Evolutionary conservation across 2,113 vertebrate genomes (phyloP).

Genomic region (Hippolais icterina): DNA sequence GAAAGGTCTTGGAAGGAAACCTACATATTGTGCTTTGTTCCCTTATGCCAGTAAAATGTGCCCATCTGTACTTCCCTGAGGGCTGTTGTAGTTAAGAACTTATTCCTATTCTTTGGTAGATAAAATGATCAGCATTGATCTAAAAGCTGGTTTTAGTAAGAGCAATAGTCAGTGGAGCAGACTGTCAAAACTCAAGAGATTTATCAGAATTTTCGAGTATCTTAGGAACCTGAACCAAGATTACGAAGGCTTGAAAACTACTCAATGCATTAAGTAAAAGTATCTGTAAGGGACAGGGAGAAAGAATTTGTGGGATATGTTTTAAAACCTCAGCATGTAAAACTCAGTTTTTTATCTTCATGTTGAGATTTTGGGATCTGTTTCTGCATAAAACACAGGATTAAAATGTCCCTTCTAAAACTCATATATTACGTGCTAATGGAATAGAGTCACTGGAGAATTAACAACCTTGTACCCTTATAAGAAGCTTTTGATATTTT

Average conservation of each 20-base stretch:
- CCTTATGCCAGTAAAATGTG: neutral
- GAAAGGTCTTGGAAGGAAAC: neutral
- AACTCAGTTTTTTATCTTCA: neutral
- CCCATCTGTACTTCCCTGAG: neutral
- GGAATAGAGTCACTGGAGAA: neutral
- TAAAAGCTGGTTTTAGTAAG: neutral
- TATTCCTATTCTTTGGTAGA: neutral
- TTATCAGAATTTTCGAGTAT: neutral
- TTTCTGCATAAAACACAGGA: neutral
- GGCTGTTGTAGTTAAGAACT: neutral
- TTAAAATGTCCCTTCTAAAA: neutral
- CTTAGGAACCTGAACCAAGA: neutral
- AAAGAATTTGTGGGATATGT: neutral
- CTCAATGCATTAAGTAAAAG: neutral
- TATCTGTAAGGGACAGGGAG: neutral
- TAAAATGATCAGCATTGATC: neutral
- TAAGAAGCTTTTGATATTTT: neutral
- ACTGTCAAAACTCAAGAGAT: neutral
- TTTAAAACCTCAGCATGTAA: neutral
- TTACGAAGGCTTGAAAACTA: neutral
- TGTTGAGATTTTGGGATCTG: neutral
- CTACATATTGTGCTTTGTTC: neutral
- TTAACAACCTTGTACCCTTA: neutral
- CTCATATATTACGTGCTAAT: neutral
- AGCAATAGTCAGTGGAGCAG: neutral